Conservation (phyloP, 2,888 invertebrate genomes). For the Cryptus viduatorius region DNA sequence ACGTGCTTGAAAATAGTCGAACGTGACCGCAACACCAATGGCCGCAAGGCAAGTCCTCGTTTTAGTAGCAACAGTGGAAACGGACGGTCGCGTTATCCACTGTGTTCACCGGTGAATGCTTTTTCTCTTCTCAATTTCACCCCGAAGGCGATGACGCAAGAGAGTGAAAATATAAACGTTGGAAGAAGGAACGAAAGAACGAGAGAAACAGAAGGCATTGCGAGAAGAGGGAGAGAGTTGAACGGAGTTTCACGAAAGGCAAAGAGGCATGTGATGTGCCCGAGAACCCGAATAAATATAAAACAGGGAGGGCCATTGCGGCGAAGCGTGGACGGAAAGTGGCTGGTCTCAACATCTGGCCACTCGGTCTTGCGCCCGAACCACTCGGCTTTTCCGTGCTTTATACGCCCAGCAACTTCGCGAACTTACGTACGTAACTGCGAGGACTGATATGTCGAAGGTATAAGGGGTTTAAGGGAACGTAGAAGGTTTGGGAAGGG, state of each 20-base stretch:
- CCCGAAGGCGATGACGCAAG: background rate
- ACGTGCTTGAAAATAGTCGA: constrained; percentile 82
- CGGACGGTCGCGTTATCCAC: background rate
- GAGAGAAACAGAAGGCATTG: background rate
- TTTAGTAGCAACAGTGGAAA: background rate
- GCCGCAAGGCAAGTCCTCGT: constrained; percentile 29
- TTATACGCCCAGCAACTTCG: constrained; percentile 60
- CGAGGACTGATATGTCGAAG: constrained; percentile 50
- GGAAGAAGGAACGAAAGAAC: constrained; percentile 20
- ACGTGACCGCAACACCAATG: constrained; percentile 82
- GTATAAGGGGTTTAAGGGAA: background rate
- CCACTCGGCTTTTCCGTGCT: constrained; percentile 54
- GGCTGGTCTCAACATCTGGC: constrained; percentile 58
- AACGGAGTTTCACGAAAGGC: constrained; percentile 32
- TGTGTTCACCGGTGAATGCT: constrained; percentile 30
- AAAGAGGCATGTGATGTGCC: constrained; percentile 63
- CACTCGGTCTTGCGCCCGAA: constrained; percentile 55
- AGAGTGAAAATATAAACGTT: constrained; percentile 36
- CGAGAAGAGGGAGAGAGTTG: constrained; percentile 31
- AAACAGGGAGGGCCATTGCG: constrained; percentile 69
- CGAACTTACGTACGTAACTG: constrained; percentile 55
- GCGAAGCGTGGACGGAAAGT: constrained; percentile 66
- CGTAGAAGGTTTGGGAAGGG: background rate
- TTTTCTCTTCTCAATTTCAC: constrained; percentile 30
- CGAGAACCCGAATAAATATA: constrained; percentile 73